phyloP scores from a whole-genome alignment of 2,888 invertebrate genomes.

The Luperina testacea region DNA sequence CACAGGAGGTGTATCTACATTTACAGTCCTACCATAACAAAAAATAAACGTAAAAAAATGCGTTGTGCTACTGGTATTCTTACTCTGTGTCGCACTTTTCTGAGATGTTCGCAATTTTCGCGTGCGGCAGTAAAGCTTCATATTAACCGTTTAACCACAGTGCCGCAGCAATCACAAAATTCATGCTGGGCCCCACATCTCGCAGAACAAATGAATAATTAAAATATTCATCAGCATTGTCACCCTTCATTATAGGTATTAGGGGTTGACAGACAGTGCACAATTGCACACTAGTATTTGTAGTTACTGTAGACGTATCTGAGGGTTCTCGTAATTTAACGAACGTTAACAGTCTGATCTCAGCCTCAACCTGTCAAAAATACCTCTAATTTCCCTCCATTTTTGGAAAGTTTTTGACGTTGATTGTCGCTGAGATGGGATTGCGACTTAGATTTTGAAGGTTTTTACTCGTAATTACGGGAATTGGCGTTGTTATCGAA shows the following conservation, averaged over 20 bases:
- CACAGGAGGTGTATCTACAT: too few species aligned
- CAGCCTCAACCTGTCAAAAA: not conserved
- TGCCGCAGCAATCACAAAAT: constrained; percentile 60
- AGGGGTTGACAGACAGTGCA: not conserved
- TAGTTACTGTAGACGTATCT: not conserved
- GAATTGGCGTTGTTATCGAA: too few species aligned
- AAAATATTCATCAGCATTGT: constrained; percentile 52
- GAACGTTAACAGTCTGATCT: not conserved
- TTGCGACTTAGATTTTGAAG: too few species aligned
- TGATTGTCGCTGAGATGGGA: not conserved
- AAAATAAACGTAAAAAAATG: not conserved
- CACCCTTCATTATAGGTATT: constrained; percentile 13
- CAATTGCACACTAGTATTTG: not conserved
- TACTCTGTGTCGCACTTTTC: constrained; percentile 36
- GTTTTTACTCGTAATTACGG: not conserved
- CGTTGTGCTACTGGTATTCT: constrained; percentile 16
- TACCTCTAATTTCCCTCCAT: not conserved
- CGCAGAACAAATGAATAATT: constrained; percentile 49
- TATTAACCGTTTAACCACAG: constrained; percentile 67
- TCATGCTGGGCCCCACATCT: constrained; percentile 54
- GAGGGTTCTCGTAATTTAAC: not conserved
- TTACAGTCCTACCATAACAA: not conserved
- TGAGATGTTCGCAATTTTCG: constrained; percentile 48
- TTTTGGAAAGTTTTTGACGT: not conserved
- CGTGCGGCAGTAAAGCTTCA: constrained; percentile 52